Evolutionary conservation across 1,140 invertebrate genomes (phyloP), one percentile per base, ranked within the genome.

Genomic region (Adoxophyes honmai): DNA sequence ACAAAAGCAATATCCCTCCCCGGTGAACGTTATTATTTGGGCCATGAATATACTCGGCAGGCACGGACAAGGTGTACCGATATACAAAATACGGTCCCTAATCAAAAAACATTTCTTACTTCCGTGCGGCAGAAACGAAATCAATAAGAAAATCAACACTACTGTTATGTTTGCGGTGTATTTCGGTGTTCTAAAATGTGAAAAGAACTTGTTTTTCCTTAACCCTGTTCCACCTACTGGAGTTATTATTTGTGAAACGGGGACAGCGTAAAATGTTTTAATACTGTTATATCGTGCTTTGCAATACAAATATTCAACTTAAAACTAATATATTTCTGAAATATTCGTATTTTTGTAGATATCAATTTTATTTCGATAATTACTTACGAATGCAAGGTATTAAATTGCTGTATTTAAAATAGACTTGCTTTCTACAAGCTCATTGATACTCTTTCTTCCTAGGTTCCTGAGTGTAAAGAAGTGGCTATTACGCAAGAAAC

Each of bases 391-490:
- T 28, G 21, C 21, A 28, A 28, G 21, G 21, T 28, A 28, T 3
- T 28, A n/a, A n/a, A n/a, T n/a, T n/a, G n/a, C n/a, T 28, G 21
- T 4, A 13, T 1, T 13, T n/a, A 37, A 13, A 10, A n/a, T n/a
- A 4, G 36, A 37, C 36, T 9, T n/a, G 9, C 21, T 28, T 28
- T 6, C 21, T 28, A 6, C 21, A 28, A 6, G 21, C 6, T 58
- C 16, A 9, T 13, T 28, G 48, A 37, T 16, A 56, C 52, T 55
- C 55, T 70, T 67, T 57, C 42, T 48, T 52, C 54, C 59, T 71
- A 99, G 97, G 81, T 99, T 98, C 90, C 91, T 99, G 65, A 98
- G 96, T 73, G 98, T 99, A 59, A 99, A 99, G 90, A 99, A 99
- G 90, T 99, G 98, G 98, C 90, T 99, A 66, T 90, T 99, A 61